Evolutionary conservation across 2,113 vertebrate genomes (phyloP).

Genomic region (Carassius gibelio): DNA sequence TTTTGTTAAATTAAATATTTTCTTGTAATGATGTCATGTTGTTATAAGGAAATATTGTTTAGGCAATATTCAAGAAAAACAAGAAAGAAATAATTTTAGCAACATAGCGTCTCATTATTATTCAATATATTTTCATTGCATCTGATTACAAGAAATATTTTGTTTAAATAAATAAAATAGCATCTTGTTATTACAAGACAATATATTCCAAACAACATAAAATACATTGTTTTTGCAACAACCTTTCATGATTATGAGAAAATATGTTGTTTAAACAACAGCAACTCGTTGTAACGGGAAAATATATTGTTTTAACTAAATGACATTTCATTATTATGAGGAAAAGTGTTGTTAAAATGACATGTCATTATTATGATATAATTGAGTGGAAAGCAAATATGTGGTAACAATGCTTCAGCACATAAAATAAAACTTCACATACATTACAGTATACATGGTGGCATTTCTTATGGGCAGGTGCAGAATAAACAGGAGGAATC

Average conservation of each 20-base stretch:
- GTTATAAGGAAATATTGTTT: not conserved
- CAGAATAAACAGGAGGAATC: not conserved
- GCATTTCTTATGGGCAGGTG: not conserved
- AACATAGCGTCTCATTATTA: not conserved
- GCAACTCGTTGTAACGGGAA: not conserved
- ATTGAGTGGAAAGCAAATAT: not conserved
- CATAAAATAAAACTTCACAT: not conserved
- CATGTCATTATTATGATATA: not conserved
- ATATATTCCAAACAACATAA: not conserved
- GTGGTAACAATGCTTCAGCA: not conserved
- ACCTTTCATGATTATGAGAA: not conserved
- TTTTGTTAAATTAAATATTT: not conserved
- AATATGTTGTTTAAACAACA: not conserved
- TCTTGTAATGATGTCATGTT: not conserved
- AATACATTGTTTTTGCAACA: not conserved
- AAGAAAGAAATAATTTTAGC: no score
- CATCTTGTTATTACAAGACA: not conserved
- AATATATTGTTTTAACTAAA: not conserved
- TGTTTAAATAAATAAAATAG: not conserved
- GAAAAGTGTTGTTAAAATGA: not conserved
- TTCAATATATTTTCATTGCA: not conserved
- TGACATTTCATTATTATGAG: not conserved
- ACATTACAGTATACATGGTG: not conserved
- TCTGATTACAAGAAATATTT: not conserved
- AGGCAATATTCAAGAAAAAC: no score